A percentile compares a stretch with the other conserved stretches of the same genome.
These are phyloP conservation scores for Anguilla anguilla DNA, from an alignment of 2,797 vertebrate genomes.

Conservation along the genomic window DNA sequence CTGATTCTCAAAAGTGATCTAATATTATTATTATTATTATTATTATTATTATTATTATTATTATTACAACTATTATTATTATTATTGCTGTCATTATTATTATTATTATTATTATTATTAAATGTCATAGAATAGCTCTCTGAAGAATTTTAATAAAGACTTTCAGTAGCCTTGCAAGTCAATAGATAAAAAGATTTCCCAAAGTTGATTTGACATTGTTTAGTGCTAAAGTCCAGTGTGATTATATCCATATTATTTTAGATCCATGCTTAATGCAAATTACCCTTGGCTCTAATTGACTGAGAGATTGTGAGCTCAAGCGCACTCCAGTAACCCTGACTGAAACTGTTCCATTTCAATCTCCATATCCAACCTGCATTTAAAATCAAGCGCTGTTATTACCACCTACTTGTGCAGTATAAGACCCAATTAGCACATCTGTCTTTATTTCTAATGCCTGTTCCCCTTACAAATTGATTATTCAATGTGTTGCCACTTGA, in stretches of 20 bases:
- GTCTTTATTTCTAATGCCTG: slow-evolving; percentile 7
- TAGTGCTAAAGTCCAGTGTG: slow-evolving; percentile 16
- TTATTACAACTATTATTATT: too few relatives aligned
- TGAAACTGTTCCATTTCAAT: neutral
- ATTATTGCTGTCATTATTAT: too few relatives aligned
- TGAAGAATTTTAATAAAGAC: neutral
- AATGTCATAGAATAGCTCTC: neutral
- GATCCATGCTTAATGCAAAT: slow-evolving; percentile 31
- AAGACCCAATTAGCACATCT: slow-evolving; percentile 10
- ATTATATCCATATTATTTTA: slow-evolving; percentile 14
- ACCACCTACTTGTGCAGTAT: neutral
- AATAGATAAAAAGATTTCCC: neutral
- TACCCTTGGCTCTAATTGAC: slow-evolving; percentile 22
- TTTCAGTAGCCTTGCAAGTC: neutral
- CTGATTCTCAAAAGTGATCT: too few relatives aligned
- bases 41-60: too few relatives aligned
- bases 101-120: too few relatives aligned
- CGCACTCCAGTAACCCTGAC: neutral
- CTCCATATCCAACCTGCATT: neutral
- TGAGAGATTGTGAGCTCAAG: slow-evolving; percentile 7
- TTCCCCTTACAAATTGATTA: slow-evolving; percentile 9
- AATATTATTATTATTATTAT: too few relatives aligned
- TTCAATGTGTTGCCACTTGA: neutral
- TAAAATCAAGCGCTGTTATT: slow-evolving; percentile 24
- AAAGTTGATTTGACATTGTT: neutral